phyloP scores from a whole-genome alignment of 1,140 invertebrate species.

The Tetragnatha versicolor region DNA sequence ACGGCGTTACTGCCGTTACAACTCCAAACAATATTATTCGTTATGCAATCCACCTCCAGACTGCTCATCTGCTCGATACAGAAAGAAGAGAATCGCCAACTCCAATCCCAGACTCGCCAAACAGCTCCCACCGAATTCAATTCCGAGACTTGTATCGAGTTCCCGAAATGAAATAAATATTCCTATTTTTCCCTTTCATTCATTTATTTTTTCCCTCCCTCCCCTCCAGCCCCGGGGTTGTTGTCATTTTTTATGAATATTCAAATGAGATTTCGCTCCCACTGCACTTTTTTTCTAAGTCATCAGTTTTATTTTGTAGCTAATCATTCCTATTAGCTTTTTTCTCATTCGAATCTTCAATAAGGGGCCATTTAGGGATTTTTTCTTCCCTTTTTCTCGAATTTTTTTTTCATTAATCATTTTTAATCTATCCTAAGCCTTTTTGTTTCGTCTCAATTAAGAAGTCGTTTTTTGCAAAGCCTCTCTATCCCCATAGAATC shows the following conservation, averaged over 20 bases:
- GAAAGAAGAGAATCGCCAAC: too few species aligned
- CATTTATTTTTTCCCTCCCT: constrained; percentile 1
- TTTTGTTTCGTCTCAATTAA: constrained; percentile 53
- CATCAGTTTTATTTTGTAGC: constrained; percentile 54
- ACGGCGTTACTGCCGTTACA: too few species aligned
- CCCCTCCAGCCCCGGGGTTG: constrained; percentile 1
- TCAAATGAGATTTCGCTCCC: constrained; percentile 45
- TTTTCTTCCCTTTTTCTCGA: constrained; percentile 9
- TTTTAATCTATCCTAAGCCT: constrained; percentile 54
- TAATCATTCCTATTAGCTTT: constrained; percentile 52
- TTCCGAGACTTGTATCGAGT: constrained; percentile 34
- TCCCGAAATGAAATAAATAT: constrained; percentile 31
- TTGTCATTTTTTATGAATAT: constrained; percentile 53
- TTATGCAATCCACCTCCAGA: too few species aligned
- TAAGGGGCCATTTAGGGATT: constrained; percentile 44
- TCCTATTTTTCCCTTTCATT: constrained; percentile 15
- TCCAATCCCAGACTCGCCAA: too few species aligned
- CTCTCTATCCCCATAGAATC: neutral
- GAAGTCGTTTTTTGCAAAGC: constrained; percentile 13
- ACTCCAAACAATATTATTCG: too few species aligned
- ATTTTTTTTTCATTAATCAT: constrained; percentile 52
- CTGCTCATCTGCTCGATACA: too few species aligned
- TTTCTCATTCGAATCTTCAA: constrained; percentile 43
- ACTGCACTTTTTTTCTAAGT: constrained; percentile 38
- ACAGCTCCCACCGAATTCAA: too few species aligned